These are phyloP conservation scores for Noctua fimbriata DNA, from an alignment of 2,888 invertebrate species.

Conservation along the genomic window DNA sequence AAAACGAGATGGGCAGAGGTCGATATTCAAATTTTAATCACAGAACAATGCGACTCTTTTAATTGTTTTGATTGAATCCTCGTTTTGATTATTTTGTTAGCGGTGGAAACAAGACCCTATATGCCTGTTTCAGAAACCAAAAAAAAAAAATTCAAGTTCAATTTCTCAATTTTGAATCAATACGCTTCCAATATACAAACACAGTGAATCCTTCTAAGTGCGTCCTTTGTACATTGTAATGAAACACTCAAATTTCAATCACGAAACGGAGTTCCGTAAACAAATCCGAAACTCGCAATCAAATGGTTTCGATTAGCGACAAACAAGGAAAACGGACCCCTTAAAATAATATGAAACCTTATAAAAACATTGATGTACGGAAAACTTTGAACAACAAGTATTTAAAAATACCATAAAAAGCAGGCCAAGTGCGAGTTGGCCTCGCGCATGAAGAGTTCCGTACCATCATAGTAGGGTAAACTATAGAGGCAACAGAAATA, in stretches of 20 bases:
- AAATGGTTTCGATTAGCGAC: slow-evolving; percentile 58
- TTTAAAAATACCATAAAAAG: background rate
- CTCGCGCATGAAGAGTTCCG: no score
- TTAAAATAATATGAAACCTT: slow-evolving; percentile 17
- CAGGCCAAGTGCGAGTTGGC: no score
- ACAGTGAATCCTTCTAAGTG: slow-evolving; percentile 49
- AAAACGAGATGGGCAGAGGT: slow-evolving; percentile 68
- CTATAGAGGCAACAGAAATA: no score
- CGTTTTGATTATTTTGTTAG: slow-evolving; percentile 23
- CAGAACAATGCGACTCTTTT: slow-evolving; percentile 71
- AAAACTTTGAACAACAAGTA: background rate
- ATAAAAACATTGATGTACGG: background rate
- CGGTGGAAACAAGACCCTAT: no score
- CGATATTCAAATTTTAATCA: slow-evolving; percentile 81
- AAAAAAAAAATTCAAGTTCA: slow-evolving; percentile 4
- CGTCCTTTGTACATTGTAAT: slow-evolving; percentile 55
- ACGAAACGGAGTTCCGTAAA: slow-evolving; percentile 64
- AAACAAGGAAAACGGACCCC: slow-evolving; percentile 59
- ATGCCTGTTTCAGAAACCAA: no score
- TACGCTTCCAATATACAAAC: slow-evolving; percentile 33
- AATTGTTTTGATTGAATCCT: slow-evolving; percentile 38
- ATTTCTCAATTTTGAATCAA: slow-evolving; percentile 37
- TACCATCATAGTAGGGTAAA: no score
- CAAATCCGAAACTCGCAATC: slow-evolving; percentile 59
- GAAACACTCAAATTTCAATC: slow-evolving; percentile 72